phyloP scores from a whole-genome alignment of 2,888 invertebrate species.

The Callosobruchus maculatus region DNA sequence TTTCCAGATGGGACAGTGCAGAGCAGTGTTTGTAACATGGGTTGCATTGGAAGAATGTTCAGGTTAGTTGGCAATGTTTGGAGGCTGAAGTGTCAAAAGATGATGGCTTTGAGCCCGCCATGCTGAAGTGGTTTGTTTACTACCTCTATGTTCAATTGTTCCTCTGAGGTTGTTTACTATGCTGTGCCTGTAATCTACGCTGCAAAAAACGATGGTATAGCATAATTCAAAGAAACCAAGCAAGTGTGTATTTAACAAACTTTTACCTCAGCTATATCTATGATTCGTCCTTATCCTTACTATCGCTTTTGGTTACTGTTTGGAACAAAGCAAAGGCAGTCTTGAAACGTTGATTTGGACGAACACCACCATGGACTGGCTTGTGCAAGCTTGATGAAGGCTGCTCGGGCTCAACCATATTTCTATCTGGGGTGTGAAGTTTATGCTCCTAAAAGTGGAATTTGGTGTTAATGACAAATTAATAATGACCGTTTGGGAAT shows the following conservation, averaged over 20 bases:
- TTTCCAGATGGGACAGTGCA: too few species aligned
- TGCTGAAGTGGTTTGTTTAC: too few species aligned
- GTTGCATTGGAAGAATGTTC: too few species aligned
- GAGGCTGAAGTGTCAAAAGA: too few species aligned
- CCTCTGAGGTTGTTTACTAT: too few species aligned
- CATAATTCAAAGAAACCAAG: neutral
- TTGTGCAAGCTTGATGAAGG: slow-evolving; percentile 21
- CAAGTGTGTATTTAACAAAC: neutral
- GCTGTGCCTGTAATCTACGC: too few species aligned
- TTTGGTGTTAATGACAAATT: neutral
- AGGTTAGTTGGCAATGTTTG: too few species aligned
- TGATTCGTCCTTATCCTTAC: neutral
- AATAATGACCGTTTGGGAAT: too few species aligned
- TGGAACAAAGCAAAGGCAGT: slow-evolving; percentile 20
- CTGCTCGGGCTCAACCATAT: slow-evolving; percentile 19
- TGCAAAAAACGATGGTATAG: neutral
- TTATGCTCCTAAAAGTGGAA: slow-evolving; percentile 30
- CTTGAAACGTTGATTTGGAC: slow-evolving; percentile 27
- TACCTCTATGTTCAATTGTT: too few species aligned
- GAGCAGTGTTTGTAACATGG: too few species aligned
- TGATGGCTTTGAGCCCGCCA: too few species aligned
- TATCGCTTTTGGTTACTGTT: neutral
- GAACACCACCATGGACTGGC: slow-evolving; percentile 34
- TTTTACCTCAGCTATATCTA: neutral
- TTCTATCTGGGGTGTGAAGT: slow-evolving; percentile 38